Percentiles rank a stretch among this genome's conserved stretches.
Evolutionary conservation across 2,113 vertebrate genomes (phyloP).

Genomic region (Ornithorhynchus anatinus): DNA sequence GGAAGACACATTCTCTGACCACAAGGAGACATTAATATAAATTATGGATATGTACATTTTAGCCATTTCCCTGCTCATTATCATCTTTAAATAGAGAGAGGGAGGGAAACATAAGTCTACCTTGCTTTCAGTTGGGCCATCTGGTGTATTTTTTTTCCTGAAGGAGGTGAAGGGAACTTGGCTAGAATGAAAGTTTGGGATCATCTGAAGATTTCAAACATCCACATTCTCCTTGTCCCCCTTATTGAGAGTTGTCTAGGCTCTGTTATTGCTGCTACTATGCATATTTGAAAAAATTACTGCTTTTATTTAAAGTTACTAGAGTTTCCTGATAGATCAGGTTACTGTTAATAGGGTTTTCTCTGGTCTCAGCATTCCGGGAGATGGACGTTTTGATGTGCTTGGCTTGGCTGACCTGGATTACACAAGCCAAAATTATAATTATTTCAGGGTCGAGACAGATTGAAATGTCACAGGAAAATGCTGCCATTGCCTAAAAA

Average conservation of each 20-base stretch:
- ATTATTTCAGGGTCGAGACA: slow-evolving; percentile 41
- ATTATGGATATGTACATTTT: too few relatives aligned
- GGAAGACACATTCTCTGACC: too few relatives aligned
- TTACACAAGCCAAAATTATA: slow-evolving; percentile 26
- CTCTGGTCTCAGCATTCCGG: background rate
- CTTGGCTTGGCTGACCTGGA: slow-evolving; percentile 33
- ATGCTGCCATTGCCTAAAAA: slow-evolving; percentile 47
- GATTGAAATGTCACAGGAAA: slow-evolving; percentile 31
- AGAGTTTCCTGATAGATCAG: background rate
- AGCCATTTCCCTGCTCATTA: too few relatives aligned
- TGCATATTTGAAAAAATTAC: slow-evolving; percentile 14
- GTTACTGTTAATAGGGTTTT: background rate
- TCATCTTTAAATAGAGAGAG: too few relatives aligned
- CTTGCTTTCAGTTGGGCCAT: too few relatives aligned
- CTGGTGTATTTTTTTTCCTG: too few relatives aligned
- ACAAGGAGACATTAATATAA: too few relatives aligned
- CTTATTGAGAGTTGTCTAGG: slow-evolving; percentile 15
- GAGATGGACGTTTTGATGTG: background rate
- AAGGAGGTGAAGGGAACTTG: too few relatives aligned
- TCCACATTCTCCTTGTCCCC: background rate
- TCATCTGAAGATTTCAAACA: background rate
- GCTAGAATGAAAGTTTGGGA: too few relatives aligned
- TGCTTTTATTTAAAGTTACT: background rate
- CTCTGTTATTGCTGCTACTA: background rate
- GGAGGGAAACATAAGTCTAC: too few relatives aligned